Evolutionary conservation across 1,140 invertebrate species (phyloP).

Genomic region (Bicyclus anynana): DNA sequence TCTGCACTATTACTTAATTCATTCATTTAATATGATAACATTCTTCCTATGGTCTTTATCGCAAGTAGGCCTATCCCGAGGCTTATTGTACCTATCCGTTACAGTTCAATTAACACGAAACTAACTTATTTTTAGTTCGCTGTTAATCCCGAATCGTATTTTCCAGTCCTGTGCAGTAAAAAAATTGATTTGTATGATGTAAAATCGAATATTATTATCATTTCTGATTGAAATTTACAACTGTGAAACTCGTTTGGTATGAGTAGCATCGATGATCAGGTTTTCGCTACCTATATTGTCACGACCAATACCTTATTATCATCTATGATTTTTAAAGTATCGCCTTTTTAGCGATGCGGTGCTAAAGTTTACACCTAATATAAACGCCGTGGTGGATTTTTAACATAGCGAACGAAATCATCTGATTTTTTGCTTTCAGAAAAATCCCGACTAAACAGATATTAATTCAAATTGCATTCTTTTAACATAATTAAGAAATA

Average conservation of each 20-base stretch:
- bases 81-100: background rate
- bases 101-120: constrained; percentile 4
- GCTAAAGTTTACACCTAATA: too few relatives aligned
- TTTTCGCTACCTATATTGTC: background rate
- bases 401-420: too few relatives aligned
- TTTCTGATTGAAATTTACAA: background rate
- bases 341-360: too few relatives aligned
- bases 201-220: background rate
- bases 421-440: too few relatives aligned
- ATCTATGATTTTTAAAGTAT: too few relatives aligned
- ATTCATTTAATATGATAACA: constrained; percentile 11
- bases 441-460: too few relatives aligned
- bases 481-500: too few relatives aligned
- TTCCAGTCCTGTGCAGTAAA: background rate
- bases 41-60: constrained; percentile 11
- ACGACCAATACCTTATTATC: too few relatives aligned
- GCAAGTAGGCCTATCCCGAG: constrained; percentile 8
- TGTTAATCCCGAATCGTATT: background rate
- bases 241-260: background rate
- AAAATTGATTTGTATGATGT: background rate
- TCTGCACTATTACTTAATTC: constrained; percentile 20
- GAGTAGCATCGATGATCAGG: background rate
- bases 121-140: background rate
- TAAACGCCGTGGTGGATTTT: too few relatives aligned
- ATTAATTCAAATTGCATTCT: too few relatives aligned